Evolutionary conservation across 2,797 vertebrate species (phyloP), one percentile per base, ranked within the genome.

Genomic region (Sciaenops ocellatus): DNA sequence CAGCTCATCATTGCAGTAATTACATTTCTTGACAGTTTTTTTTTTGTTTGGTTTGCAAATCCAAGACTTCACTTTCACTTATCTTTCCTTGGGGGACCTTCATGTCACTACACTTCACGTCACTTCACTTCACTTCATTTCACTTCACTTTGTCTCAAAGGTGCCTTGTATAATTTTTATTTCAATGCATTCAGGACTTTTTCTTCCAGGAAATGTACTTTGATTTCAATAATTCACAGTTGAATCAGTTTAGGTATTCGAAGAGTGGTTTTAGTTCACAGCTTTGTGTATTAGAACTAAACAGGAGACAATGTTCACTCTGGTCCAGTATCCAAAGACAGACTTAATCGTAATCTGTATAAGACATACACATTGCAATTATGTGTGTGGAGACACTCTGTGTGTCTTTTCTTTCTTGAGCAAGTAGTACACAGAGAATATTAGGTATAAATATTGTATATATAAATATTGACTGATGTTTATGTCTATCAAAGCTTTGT

Each of bases 1-100:
- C 82, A 85, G 78, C 85, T 88, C 83, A 88, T 93, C 87, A 85
- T 88, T 76, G 85, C 83, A 72, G 82, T 85, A 90, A 90, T 91
- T 93, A 86, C 79, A 84, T 88, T 92, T 83, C 65, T 73, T 76
- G 69, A 80, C 77, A 69, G 34, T 70, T 75, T 83, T 84, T 74
- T 78, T 79, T 60, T 73, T 70, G 69, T 68, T 38, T 44, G 47
- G 52, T 73, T 83, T 67, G 73, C 75, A 87, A 85, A 84, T 84
- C 77, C 59, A 65, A 82, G 82, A 85, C 73, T 68, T 79, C 47
- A 55, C 72, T 87, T 69, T 86, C 79, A 80, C 60, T 84, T 86
- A 87, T 88, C 22, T 67, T 63, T 85, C 69, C 82, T 76, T 22
- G 8, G 69, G 82, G 82, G 69, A 86, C 73, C 74, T 76, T 76